Percentiles rank a stretch among this genome's conserved stretches.
Conservation (phyloP, 2,888 invertebrate genomes). For the Pyrocoelia pectoralis region DNA sequence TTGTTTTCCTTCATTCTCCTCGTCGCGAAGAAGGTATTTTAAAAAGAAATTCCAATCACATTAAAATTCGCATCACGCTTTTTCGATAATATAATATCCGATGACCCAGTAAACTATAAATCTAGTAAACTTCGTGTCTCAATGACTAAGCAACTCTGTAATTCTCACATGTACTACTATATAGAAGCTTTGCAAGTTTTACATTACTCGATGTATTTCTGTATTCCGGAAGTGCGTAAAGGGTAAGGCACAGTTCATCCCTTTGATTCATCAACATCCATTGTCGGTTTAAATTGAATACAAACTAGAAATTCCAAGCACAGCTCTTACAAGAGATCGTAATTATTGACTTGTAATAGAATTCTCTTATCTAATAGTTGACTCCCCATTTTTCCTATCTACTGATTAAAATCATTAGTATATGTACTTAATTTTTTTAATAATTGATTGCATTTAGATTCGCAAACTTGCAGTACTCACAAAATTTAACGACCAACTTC, state of each 20-base stretch:
- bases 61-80: slow-evolving; percentile 22
- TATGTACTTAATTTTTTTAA: background rate
- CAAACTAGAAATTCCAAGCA: slow-evolving; percentile 54
- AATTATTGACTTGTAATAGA: slow-evolving; percentile 55
- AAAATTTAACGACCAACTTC: background rate
- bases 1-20: background rate
- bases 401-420: slow-evolving; percentile 21
- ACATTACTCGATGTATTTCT: slow-evolving; percentile 22
- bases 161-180: background rate
- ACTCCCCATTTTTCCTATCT: slow-evolving; percentile 4
- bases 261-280: slow-evolving; percentile 56
- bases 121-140: slow-evolving; percentile 17
- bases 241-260: slow-evolving; percentile 48
- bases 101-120: slow-evolving; percentile 24
- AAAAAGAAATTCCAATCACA: background rate
- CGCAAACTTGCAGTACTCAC: background rate
- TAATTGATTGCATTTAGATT: background rate
- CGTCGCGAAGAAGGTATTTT: background rate
- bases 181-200: slow-evolving; percentile 11
- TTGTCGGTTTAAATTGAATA: slow-evolving; percentile 56
- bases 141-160: slow-evolving; percentile 23
- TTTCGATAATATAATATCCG: slow-evolving; percentile 18
- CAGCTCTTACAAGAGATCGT: slow-evolving; percentile 53
- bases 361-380: slow-evolving; percentile 41
- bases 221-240: slow-evolving; percentile 47